phyloP scores from a whole-genome alignment of 2,797 vertebrate genomes.

The Muscicapa comitata region DNA sequence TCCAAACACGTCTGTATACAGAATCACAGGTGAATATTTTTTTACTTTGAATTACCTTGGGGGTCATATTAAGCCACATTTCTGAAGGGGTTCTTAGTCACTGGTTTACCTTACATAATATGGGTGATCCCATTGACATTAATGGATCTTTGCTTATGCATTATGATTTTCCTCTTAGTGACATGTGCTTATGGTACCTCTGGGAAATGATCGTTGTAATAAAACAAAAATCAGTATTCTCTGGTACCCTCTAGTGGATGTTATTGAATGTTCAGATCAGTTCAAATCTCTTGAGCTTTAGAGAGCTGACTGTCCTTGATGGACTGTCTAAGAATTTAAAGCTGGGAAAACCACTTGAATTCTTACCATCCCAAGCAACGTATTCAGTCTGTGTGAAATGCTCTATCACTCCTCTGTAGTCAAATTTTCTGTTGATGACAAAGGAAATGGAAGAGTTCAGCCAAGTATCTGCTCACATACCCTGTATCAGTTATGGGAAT shows the following conservation, averaged over 20 bases:
- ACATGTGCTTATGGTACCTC: background rate
- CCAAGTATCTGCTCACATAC: background rate
- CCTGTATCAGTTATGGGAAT: background rate
- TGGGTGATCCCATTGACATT: background rate
- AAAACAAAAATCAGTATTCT: constrained; percentile 21
- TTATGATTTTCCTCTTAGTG: background rate
- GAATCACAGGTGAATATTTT: background rate
- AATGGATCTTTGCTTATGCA: background rate
- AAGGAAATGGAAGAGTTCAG: background rate
- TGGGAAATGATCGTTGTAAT: background rate
- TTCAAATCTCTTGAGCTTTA: background rate
- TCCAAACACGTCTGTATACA: background rate
- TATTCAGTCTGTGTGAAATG: background rate
- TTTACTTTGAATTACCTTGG: background rate
- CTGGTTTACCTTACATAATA: background rate
- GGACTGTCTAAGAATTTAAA: background rate
- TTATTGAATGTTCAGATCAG: background rate
- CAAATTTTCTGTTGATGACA: background rate
- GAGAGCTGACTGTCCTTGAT: background rate
- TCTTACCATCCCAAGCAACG: background rate
- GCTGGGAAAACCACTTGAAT: background rate
- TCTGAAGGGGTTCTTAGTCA: background rate
- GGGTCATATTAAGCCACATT: background rate
- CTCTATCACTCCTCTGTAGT: background rate
- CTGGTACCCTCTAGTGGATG: constrained; percentile 63